These are phyloP conservation scores for Alauda arvensis DNA, from an alignment of 2,797 vertebrate species.

Conservation along the genomic window DNA sequence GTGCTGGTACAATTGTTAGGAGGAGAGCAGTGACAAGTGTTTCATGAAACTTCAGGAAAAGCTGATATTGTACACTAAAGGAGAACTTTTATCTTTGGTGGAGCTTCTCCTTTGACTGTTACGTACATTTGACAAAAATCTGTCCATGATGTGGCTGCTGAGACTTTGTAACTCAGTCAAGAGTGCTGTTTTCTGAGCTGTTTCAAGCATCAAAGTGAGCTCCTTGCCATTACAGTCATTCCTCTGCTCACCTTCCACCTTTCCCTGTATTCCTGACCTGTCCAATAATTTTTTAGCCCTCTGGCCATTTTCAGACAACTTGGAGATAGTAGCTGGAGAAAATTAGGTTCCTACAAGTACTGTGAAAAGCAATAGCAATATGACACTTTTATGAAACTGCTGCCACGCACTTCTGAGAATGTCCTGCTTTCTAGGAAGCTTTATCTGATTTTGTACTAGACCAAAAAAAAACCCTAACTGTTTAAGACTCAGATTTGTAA, in stretches of 20 bases:
- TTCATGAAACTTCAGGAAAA: not conserved
- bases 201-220: not conserved
- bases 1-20: not conserved
- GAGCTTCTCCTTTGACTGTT: not conserved
- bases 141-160: not conserved
- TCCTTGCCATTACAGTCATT: not conserved
- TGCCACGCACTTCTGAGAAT: not conserved
- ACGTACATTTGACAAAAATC: not conserved
- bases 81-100: not conserved
- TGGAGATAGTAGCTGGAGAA: constrained; percentile 12
- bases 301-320: not conserved
- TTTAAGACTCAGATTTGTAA: constrained; percentile 1
- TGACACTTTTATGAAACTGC: constrained; percentile 28
- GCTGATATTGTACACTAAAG: not conserved
- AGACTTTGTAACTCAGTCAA: not conserved
- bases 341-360: constrained; percentile 20
- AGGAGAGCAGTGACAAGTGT: not conserved
- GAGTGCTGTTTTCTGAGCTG: not conserved
- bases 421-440: constrained; percentile 9
- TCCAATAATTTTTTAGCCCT: constrained; percentile 15
- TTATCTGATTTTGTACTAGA: constrained; percentile 13
- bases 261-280: not conserved
- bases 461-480: not conserved
- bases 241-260: not conserved
- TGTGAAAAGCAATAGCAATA: not conserved